A percentile compares a stretch with the other conserved stretches of the same genome.
Evolutionary conservation across 2,888 invertebrate species (phyloP).

Genomic region (Gnatocerus cornutus): DNA sequence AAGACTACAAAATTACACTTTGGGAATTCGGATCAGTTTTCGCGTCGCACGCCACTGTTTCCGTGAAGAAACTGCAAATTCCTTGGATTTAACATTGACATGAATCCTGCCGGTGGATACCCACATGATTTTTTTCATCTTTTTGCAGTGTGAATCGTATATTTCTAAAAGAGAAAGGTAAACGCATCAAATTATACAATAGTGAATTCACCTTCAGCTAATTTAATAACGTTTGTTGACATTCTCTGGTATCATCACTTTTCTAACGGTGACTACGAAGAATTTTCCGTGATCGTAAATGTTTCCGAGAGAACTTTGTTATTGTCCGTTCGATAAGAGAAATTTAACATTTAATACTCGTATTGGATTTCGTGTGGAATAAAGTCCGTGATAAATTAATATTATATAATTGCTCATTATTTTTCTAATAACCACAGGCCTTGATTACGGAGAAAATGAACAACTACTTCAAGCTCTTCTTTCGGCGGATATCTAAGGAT

Average conservation of each 20-base stretch:
- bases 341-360: constrained; percentile 4
- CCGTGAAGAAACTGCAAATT: constrained; percentile 28
- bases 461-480: constrained; percentile 77
- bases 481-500: constrained; percentile 80
- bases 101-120: constrained; percentile 25
- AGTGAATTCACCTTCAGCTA: constrained; percentile 40
- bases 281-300: constrained; percentile 11
- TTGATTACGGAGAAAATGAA: constrained; percentile 68
- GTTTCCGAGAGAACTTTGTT: constrained; percentile 38
- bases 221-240: constrained; percentile 41
- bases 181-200: constrained; percentile 38
- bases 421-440: background rate
- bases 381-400: constrained; percentile 7
- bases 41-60: background rate
- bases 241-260: constrained; percentile 29
- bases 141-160: constrained; percentile 15
- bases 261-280: constrained; percentile 21
- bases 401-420: constrained; percentile 9
- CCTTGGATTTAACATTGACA: constrained; percentile 42
- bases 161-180: constrained; percentile 42
- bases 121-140: background rate
- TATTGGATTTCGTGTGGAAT: constrained; percentile 4
- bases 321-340: constrained; percentile 9
- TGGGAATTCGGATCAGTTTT: background rate
- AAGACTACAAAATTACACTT: background rate